Base-by-base conservation (phyloP, 1,140 invertebrate genomes). In the Tetragonula clypearis region DNA sequence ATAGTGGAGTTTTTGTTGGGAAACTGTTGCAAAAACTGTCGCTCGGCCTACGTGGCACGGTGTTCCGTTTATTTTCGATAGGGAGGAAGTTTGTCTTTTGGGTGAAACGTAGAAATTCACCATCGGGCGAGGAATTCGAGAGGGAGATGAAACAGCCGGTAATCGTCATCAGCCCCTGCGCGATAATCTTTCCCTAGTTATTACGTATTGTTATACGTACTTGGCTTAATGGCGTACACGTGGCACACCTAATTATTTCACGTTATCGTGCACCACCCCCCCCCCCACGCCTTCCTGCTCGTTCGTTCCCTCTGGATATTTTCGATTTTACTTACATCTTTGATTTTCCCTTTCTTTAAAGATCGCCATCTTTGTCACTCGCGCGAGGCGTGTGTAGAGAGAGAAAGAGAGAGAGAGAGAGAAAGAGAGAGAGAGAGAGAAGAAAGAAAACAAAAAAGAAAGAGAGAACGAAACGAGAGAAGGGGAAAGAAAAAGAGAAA, bases 31-130 rank as follows among this genome's bases (percentile, higher is more conserved):
- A 35, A 1, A 35, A 35, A 35, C 35, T 35, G 2, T 35, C 35
- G 35, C 35, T 2, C 35, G 6, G 41, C 41, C 41, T 41, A 35
- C 35, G 35, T 35, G 6, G 41, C 41, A 49, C 8, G 41, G 41
- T 9, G 26, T 21, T 30, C 21, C 78, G 75, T 84, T 58, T 58
- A 58, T 83, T 87, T 56, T 58, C 72, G 76, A 30, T 30, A 30
- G 41, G 65, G 35, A 35, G 35, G 3, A 35, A 73, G 74, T 17
- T 21, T 41, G 30, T 41, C 5, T 0, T 21, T 21, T 14, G 41
- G 35, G n/a, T 49, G 11, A 8, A 21, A 2, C 23, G 35, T 35
- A 35, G 35, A 35, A 35, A 35, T 30, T 30, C 30, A 30, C 35
- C 35, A 8, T 9, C 23, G 19, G 11, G 23, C 26, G 15, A 19